Evolutionary conservation across 2,113 vertebrate genomes (phyloP).

Genomic region (Anser brachyrhynchus): DNA sequence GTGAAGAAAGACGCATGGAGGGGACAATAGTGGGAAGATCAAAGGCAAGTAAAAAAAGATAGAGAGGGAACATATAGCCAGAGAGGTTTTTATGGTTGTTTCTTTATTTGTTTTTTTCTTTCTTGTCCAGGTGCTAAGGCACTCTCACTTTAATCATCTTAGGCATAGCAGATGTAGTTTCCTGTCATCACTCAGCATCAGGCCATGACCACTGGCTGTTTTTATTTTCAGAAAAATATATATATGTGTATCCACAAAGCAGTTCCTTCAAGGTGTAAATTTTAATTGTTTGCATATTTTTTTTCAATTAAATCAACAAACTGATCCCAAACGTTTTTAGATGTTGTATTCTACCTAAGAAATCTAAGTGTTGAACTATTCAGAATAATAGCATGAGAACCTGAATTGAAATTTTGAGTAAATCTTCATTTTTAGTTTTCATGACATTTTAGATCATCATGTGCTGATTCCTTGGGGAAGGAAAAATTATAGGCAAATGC

Average conservation of each 20-base stretch:
- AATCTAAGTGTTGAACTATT: background rate
- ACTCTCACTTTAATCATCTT: background rate
- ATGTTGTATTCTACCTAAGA: background rate
- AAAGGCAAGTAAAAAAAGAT: background rate
- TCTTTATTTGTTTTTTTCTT: background rate
- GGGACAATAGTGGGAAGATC: background rate
- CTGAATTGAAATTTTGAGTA: background rate
- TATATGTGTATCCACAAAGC: background rate
- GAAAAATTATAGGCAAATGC: background rate
- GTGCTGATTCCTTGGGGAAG: background rate
- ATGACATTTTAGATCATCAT: background rate
- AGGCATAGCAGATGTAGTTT: background rate
- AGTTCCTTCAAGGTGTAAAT: background rate
- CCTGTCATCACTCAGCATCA: background rate
- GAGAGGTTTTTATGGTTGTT: background rate
- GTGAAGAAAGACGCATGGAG: background rate
- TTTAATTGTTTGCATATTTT: background rate
- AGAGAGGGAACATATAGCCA: background rate
- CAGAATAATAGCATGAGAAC: background rate
- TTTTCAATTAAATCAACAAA: background rate
- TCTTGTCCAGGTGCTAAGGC: background rate
- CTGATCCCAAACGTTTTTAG: background rate
- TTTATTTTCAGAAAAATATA: background rate
- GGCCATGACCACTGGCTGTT: rapidly evolving
- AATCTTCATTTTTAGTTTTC: background rate